These are phyloP conservation scores for Physella acuta DNA, from an alignment of 1,140 invertebrate genomes.

Conservation along the genomic window DNA sequence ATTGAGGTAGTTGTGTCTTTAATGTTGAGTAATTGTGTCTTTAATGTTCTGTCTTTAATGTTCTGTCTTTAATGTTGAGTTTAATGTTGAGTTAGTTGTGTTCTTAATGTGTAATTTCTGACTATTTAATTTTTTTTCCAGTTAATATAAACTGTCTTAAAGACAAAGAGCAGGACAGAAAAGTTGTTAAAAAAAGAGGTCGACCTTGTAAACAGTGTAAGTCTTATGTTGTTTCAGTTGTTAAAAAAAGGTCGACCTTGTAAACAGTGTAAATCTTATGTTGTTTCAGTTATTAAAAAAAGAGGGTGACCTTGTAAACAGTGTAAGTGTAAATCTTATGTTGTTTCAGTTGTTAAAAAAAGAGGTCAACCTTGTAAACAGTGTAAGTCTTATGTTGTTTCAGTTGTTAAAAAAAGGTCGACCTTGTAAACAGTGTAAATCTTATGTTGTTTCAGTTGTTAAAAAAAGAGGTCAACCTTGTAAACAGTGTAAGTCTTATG, in stretches of 20 bases:
- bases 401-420: background rate
- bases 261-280: background rate
- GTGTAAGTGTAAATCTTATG: background rate
- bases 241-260: background rate
- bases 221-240: background rate
- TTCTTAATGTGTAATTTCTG: too few species aligned
- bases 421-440: background rate
- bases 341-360: too few species aligned
- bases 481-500: background rate
- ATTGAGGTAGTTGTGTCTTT: too few species aligned
- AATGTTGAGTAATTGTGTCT: too few species aligned
- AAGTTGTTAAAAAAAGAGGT: background rate
- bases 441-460: background rate
- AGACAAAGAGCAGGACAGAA: background rate
- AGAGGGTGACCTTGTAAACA: conserved; percentile 8
- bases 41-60: too few species aligned
- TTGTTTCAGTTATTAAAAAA: background rate
- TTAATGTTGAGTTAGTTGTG: too few species aligned
- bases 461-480: background rate
- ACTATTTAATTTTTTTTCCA: background rate
- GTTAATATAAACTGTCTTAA: background rate
- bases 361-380: too few species aligned
- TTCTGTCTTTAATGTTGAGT: too few species aligned
- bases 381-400: too few species aligned
- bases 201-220: background rate